Evolutionary conservation across 2,797 vertebrate species (phyloP), one percentile per base, ranked within the genome.

Genomic region (Sebastes cheni): DNA sequence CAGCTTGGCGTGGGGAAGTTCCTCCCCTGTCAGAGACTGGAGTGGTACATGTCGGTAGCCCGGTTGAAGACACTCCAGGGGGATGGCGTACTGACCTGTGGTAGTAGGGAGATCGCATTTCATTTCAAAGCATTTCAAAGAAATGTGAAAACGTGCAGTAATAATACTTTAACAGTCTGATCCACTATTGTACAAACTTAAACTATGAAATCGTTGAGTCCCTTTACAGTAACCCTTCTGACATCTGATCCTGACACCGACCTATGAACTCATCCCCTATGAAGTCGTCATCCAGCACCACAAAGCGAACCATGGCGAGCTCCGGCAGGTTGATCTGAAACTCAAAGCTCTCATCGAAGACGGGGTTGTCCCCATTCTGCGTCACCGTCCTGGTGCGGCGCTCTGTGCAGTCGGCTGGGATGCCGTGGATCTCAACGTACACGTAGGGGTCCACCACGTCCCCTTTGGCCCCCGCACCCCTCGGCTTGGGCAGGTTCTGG

Each of bases 211-310:
- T 42, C 3, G 36, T 5, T 42, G 1, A 52, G 3, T 65, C 7
- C 1, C 8, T 20, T 54, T 22, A 32, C 30, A 75, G 23, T 32
- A 32, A 27, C 58, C 18, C 22, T 18, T 34, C 16, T 27, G 58
- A 78, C 27, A 7, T 59, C 29, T 46, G 30, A 60, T 61, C 46
- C 23, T 23, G 12, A 71, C 95, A 96, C 81, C 50, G 9, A 88
- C 97, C 98, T 0, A 99, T 99, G 84, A 99, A 99, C 58, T 99
- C 98, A 27, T 99, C 98, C 54, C 97, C 97, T n/a, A 99, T 99
- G 92, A 96, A 99, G 90, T 98, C 97, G 29, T 99, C 98, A 23
- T 99, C 98, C 80, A 99, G 94, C 14, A 97, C 98, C 56, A 99
- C 97, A 46, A 99, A 99, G 84, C 98, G 97, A 80, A 98, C 97